These are phyloP conservation scores for Chaitophorus viminalis DNA, from an alignment of 2,888 invertebrate genomes.

Conservation along the genomic window DNA sequence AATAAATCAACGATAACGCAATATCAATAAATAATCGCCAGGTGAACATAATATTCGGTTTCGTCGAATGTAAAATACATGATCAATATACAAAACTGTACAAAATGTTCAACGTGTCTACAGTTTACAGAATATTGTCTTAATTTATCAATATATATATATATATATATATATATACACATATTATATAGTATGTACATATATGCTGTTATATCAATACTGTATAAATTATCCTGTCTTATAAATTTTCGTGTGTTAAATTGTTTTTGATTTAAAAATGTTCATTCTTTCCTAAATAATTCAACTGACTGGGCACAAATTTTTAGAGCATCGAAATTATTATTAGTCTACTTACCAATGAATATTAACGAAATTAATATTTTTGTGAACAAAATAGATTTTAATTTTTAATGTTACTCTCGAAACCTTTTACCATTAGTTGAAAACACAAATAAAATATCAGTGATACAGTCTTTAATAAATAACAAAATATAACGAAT, in stretches of 20 bases:
- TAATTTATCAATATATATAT: too few relatives aligned
- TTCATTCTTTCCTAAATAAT: constrained; percentile 7
- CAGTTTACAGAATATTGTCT: too few relatives aligned
- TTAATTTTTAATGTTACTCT: neutral
- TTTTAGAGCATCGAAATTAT: neutral
- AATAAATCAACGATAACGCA: too few relatives aligned
- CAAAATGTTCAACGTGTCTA: too few relatives aligned
- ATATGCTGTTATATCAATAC: neutral
- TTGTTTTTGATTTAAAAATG: neutral
- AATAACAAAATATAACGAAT: too few relatives aligned
- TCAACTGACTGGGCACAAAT: neutral
- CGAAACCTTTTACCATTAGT: neutral
- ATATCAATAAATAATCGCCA: too few relatives aligned
- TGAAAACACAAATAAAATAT: neutral
- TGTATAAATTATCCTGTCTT: neutral
- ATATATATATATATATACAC: neutral
- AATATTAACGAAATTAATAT: neutral
- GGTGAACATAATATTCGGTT: too few relatives aligned
- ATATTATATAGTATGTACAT: too few relatives aligned
- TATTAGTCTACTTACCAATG: neutral
- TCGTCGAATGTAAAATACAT: too few relatives aligned
- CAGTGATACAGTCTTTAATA: too few relatives aligned
- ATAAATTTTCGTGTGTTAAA: neutral
- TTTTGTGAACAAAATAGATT: neutral
- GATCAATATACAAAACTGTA: too few relatives aligned